Evolutionary conservation across 2,797 vertebrate species (phyloP), one percentile per base, ranked within the genome.

Genomic region (Peromyscus nudipes): DNA sequence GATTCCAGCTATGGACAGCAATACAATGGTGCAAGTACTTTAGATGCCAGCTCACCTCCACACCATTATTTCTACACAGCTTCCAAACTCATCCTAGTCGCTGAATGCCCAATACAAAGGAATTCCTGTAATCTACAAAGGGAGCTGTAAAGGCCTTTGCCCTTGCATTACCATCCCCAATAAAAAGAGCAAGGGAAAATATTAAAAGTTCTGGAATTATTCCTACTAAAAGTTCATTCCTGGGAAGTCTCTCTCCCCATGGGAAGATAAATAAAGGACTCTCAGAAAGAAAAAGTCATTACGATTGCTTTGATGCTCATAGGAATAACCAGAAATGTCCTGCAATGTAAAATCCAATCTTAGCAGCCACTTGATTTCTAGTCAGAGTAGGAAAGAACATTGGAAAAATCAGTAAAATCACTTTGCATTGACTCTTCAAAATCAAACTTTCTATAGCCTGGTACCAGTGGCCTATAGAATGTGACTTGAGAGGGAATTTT

Each of bases 51-150:
- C 80, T 96, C 34, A 40, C 80, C 89, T 77, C 81, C 64, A 83
- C 43, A 83, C 69, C 12, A 93, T 71, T 88, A 87, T 83, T 95
- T 79, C 77, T 49, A 81, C 43, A 93, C 71, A 85, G 81, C 76
- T 27, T 96, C 57, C 96, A 97, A 92, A 76, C 71, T 89, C 95
- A 14, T 91, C 92, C 40, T 69, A 57, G 82, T 98, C 97, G 27
- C 85, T 96, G 97, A 95, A 93, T 93, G 57, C 52, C 96, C 94
- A 81, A 29, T 96, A 95, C 91, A 97, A 97, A 97, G 0, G 40
- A 21, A 67, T 89, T n/a, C 17, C 19, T 87, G 92, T 69, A 67
- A 89, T 76, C 96, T 31, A 21, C 90, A 96, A 93, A 97, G 90
- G 80, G 55, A 43, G 65, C 23, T 95, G 95, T 85, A 60, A 92